phyloP scores from a whole-genome alignment of 2,888 invertebrate genomes.

The Polyommatus iphigenia region DNA sequence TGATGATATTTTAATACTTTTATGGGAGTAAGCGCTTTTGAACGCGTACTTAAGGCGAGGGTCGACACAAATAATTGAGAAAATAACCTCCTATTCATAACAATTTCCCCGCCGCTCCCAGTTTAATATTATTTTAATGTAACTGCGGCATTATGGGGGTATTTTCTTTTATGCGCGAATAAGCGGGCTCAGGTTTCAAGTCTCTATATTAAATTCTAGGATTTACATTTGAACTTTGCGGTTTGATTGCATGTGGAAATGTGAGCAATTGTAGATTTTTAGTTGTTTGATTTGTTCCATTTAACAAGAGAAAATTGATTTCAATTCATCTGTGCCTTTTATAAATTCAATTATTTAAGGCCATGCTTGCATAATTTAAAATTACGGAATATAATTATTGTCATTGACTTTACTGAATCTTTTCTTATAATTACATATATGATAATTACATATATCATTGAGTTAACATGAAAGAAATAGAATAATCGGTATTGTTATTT shows the following conservation, averaged over 20 bases:
- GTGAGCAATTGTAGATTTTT: not conserved
- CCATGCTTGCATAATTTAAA: too few species aligned
- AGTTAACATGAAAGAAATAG: not conserved
- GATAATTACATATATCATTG: not conserved
- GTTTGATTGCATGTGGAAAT: not conserved
- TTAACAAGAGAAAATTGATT: not conserved
- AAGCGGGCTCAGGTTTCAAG: constrained; percentile 11
- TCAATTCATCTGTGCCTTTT: not conserved
- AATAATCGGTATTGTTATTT: not conserved
- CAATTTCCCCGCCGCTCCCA: constrained; percentile 12
- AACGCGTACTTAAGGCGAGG: constrained; percentile 17
- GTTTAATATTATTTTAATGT: constrained; percentile 29
- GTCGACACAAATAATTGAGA: constrained; percentile 25
- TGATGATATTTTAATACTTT: constrained; percentile 23
- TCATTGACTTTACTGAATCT: too few species aligned
- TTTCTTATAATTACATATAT: not conserved
- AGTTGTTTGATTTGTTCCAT: not conserved
- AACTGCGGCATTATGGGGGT: constrained; percentile 12
- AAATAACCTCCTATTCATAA: constrained; percentile 22
- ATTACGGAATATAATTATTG: too few species aligned
- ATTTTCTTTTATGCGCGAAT: constrained; percentile 25
- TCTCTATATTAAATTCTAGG: not conserved
- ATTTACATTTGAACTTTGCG: not conserved
- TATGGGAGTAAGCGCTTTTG: constrained; percentile 19
- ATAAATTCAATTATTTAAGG: not conserved